A percentile compares a stretch with the other conserved stretches of the same genome.
These are phyloP conservation scores for Lottia gigantea DNA, from an alignment of 2,888 invertebrate genomes.

Conservation along the genomic window DNA sequence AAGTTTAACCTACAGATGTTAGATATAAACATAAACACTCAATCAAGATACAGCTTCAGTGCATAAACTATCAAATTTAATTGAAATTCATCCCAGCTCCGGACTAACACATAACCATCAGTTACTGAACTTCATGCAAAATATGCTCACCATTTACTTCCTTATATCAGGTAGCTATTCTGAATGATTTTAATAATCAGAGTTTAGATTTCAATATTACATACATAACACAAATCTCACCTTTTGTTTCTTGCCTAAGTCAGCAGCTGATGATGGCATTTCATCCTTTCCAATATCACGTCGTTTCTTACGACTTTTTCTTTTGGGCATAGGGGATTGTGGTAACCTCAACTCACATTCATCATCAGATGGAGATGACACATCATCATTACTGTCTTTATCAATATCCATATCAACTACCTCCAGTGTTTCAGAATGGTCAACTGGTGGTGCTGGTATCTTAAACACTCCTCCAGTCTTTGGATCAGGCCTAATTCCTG, in stretches of 20 bases:
- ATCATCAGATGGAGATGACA: slow-evolving; percentile 70
- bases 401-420: slow-evolving; percentile 75
- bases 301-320: slow-evolving; percentile 15
- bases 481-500: slow-evolving; percentile 17
- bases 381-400: background rate
- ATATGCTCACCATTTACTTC: too few species aligned
- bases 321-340: slow-evolving; percentile 31
- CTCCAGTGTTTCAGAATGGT: slow-evolving; percentile 68
- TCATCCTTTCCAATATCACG: slow-evolving; percentile 40
- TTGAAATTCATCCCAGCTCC: too few species aligned
- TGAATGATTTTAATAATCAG: background rate
- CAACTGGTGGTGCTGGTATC: slow-evolving; percentile 51
- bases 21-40: too few species aligned
- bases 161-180: too few species aligned
- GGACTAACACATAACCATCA: too few species aligned
- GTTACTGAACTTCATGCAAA: too few species aligned
- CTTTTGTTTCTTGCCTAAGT: slow-evolving; percentile 63
- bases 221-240: slow-evolving; percentile 30
- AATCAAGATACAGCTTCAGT: too few species aligned
- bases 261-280: slow-evolving; percentile 61
- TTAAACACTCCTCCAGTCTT: slow-evolving; percentile 47
- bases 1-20: too few species aligned
- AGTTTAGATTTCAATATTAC: too few species aligned
- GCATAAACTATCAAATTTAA: too few species aligned
- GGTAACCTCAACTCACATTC: slow-evolving; percentile 57